Conservation (phyloP, 2,888 invertebrate genomes). For the Lepetodrilus schrolli region DNA sequence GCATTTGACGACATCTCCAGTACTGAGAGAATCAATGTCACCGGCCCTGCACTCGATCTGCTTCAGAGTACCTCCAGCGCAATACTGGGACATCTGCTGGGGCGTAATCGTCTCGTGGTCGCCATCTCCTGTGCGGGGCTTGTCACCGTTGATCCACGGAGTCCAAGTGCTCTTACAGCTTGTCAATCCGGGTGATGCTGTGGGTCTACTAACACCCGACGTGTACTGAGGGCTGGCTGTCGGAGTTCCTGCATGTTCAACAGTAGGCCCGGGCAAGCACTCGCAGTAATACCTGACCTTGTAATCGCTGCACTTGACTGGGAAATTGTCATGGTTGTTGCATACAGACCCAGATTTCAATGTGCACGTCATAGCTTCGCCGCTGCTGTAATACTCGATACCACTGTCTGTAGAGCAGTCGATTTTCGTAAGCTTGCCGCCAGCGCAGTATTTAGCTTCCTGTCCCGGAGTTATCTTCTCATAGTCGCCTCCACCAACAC, state of each 20-base stretch:
- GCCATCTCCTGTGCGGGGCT: constrained; percentile 49
- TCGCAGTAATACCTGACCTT: constrained; percentile 72
- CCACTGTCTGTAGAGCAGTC: constrained; percentile 63
- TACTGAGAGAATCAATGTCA: constrained; percentile 46
- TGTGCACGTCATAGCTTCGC: constrained; percentile 61
- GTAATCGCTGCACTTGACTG: constrained; percentile 65
- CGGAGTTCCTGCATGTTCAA: constrained; percentile 12
- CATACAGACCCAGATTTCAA: constrained; percentile 82
- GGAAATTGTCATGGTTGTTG: constrained; percentile 48
- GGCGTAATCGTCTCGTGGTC: constrained; percentile 54
- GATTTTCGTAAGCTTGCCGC: constrained; percentile 62
- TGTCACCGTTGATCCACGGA: constrained; percentile 58
- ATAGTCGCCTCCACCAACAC: constrained; percentile 49
- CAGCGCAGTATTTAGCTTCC: constrained; percentile 53
- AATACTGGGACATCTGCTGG: constrained; percentile 48
- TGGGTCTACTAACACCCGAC: neutral
- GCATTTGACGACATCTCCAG: constrained; percentile 55
- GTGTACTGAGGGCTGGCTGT: neutral
- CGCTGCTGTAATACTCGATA: constrained; percentile 51
- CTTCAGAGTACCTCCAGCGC: constrained; percentile 53
- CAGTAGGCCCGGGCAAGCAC: constrained; percentile 74
- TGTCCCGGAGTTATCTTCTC: constrained; percentile 54
- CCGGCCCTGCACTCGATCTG: constrained; percentile 63
- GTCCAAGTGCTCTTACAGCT: constrained; percentile 46
- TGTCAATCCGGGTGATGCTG: neutral